Conservation (phyloP, 2,797 vertebrate genomes). For the Poliocrania exsul region DNA sequence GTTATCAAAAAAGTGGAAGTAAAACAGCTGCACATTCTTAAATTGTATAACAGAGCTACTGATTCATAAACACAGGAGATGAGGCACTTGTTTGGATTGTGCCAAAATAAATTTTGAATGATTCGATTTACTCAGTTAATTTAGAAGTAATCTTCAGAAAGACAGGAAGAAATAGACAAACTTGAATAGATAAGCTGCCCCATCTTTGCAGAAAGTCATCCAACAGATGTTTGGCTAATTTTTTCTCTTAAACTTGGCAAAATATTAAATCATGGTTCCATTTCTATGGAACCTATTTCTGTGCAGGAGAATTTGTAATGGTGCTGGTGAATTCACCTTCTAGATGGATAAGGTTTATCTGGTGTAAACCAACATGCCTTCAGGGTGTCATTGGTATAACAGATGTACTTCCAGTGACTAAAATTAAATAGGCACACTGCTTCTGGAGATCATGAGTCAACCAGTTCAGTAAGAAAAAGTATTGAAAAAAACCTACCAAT, state of each 20-base stretch:
- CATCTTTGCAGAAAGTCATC: neutral
- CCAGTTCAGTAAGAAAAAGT: neutral
- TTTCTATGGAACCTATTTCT: neutral
- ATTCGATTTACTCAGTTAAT: constrained; percentile 26
- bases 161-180: neutral
- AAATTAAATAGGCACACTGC: neutral
- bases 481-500: neutral
- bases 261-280: neutral
- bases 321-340: neutral
- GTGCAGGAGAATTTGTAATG: neutral
- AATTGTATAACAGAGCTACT: neutral
- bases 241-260: neutral
- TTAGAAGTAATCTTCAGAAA: constrained; percentile 36
- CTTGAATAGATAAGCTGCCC: neutral
- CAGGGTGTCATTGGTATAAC: neutral
- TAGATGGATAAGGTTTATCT: neutral
- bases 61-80: constrained; percentile 13
- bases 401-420: neutral
- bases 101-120: neutral
- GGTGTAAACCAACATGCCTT: neutral
- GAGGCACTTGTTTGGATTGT: constrained; percentile 3
- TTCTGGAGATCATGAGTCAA: constrained; percentile 5
- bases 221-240: neutral
- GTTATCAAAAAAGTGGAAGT: neutral
- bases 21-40: constrained; percentile 39